Percentiles rank a stretch among this genome's conserved stretches.
phyloP scores from a whole-genome alignment of 2,113 vertebrate species.

The Hemichromis elongatus region DNA sequence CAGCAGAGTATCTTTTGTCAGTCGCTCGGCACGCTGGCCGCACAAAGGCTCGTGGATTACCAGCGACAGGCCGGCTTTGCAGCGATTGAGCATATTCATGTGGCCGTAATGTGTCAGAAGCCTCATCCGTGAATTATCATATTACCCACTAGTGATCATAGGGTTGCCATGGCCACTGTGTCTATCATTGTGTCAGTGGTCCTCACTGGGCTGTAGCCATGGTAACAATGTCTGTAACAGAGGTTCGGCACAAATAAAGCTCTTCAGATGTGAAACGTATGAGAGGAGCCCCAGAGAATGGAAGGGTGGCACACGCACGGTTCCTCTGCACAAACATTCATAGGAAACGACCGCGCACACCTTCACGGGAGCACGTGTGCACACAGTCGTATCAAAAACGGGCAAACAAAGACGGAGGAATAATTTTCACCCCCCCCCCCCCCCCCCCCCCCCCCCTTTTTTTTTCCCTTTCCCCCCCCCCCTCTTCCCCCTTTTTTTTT shows the following conservation, averaged over 20 bases:
- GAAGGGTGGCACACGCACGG: background rate
- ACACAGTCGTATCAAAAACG: background rate
- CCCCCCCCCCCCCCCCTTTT: too few relatives aligned
- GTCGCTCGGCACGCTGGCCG: background rate
- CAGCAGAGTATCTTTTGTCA: constrained; percentile 53
- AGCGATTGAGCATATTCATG: constrained; percentile 44
- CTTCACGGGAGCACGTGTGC: background rate
- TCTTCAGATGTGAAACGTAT: constrained; percentile 58
- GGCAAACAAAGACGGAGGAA: constrained; percentile 21
- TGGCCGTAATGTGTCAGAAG: constrained; percentile 51
- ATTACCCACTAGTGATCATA: constrained; percentile 65
- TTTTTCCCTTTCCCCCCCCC: too few relatives aligned
- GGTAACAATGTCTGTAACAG: constrained; percentile 67
- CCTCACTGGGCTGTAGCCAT: constrained; percentile 65
- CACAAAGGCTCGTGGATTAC: constrained; percentile 54
- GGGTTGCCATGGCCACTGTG: constrained; percentile 72
- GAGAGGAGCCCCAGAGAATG: constrained; percentile 43
- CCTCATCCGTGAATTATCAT: constrained; percentile 65
- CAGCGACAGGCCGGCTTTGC: constrained; percentile 21
- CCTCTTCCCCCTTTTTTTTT: background rate
- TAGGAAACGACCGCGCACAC: background rate
- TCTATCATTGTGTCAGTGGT: constrained; percentile 75
- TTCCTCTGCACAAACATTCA: background rate
- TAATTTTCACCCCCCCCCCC: constrained; percentile 2
- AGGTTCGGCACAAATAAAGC: constrained; percentile 64